phyloP scores from a whole-genome alignment of 2,113 vertebrate genomes.

The Aspiorhynchus laticeps region DNA sequence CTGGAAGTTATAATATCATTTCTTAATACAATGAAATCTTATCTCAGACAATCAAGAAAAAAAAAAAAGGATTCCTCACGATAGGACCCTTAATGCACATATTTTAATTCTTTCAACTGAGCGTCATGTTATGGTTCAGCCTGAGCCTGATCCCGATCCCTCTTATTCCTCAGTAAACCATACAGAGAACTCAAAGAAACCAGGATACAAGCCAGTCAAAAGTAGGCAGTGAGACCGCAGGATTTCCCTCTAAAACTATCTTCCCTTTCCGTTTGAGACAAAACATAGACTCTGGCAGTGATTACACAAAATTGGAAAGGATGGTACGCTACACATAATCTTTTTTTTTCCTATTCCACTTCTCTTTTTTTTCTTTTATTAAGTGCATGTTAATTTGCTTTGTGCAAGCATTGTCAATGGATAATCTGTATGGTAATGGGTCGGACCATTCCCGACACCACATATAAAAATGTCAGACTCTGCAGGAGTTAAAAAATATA shows the following conservation, averaged over 20 bases:
- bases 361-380: conserved; percentile 54
- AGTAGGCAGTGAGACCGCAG: conserved; percentile 40
- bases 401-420: conserved; percentile 65
- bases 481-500: conserved; percentile 75
- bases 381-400: conserved; percentile 68
- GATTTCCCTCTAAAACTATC: conserved; percentile 67
- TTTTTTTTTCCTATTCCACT: conserved; percentile 64
- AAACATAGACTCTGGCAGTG: conserved; percentile 71
- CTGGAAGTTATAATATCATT: neutral
- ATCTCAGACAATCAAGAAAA: neutral
- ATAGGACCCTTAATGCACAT: neutral
- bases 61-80: neutral
- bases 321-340: conserved; percentile 69
- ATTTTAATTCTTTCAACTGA: neutral
- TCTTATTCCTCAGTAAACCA: conserved; percentile 40
- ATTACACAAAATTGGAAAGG: conserved; percentile 68
- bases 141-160: neutral
- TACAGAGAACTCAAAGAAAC: neutral
- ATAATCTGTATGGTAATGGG: conserved; percentile 79
- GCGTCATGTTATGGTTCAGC: conserved; percentile 1
- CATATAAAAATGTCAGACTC: conserved; percentile 84
- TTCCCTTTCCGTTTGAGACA: conserved; percentile 66
- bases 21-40: neutral
- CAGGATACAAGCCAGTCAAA: conserved; percentile 22
- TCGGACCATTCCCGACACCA: conserved; percentile 80